Conservation (phyloP, 2,113 vertebrate genomes). For the Ammodytes marinus region DNA sequence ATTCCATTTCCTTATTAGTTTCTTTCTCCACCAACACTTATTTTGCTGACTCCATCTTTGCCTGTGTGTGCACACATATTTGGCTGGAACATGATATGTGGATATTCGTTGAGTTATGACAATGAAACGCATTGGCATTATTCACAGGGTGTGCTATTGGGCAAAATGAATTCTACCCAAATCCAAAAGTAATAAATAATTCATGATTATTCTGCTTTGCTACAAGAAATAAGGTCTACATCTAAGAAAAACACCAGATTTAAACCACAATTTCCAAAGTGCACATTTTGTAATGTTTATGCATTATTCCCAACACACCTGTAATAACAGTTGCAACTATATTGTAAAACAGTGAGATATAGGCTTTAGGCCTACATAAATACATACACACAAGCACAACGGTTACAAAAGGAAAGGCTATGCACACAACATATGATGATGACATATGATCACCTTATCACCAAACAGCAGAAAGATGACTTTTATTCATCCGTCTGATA, state of each 20-base stretch:
- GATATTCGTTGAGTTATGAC: neutral
- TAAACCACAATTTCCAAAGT: no score
- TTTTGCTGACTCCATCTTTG: neutral
- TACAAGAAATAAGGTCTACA: no score
- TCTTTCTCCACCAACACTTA: neutral
- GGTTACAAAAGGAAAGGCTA: neutral
- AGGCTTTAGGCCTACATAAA: no score
- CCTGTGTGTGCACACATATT: neutral
- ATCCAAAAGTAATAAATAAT: neutral
- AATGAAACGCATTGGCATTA: neutral
- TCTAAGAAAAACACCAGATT: neutral
- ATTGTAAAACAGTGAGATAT: neutral
- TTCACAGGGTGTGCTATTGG: neutral
- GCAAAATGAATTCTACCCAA: neutral
- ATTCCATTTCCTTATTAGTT: neutral
- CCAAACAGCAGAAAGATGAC: neutral
- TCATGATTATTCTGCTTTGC: neutral
- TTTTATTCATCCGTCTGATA: neutral
- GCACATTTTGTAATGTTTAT: neutral
- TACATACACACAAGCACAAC: no score
- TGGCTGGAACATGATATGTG: neutral
- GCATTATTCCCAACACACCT: neutral
- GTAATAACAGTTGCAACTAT: neutral
- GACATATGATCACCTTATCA: neutral
- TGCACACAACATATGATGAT: neutral